Conservation (phyloP, 2,113 vertebrate species). For the Prionailurus viverrinus region DNA sequence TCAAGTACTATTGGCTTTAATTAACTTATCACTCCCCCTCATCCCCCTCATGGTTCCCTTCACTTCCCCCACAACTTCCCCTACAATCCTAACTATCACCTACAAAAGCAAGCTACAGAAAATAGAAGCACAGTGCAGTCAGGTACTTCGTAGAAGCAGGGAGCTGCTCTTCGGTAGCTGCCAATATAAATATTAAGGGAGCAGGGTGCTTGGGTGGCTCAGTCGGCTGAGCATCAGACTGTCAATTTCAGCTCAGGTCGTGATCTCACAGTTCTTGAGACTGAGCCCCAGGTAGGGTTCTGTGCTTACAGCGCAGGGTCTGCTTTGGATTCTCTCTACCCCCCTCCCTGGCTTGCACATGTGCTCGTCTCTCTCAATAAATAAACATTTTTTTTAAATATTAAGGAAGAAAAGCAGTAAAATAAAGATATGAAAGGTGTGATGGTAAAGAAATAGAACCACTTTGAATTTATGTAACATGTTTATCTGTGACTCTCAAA, state of each 20-base stretch:
- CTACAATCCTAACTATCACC: slow-evolving; percentile 12
- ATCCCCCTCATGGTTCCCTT: neutral
- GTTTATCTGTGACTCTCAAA: neutral
- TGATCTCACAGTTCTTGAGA: no score
- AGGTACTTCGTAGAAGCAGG: neutral
- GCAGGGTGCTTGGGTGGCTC: no score
- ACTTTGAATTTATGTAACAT: neutral
- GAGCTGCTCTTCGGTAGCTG: neutral
- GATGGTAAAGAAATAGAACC: neutral
- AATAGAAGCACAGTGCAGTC: neutral
- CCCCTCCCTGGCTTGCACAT: no score
- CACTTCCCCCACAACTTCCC: neutral
- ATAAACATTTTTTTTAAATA: neutral
- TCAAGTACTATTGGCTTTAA: neutral
- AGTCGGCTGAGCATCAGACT: no score
- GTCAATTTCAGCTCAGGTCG: no score
- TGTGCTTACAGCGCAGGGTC: no score
- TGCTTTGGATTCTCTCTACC: no score
- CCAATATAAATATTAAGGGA: neutral
- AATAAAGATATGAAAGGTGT: neutral
- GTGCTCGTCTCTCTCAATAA: no score
- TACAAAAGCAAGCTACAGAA: neutral
- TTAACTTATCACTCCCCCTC: neutral
- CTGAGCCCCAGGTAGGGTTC: no score
- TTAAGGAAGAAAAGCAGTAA: neutral